These are phyloP conservation scores for Sciurus vulgaris DNA, from an alignment of 2,797 vertebrate genomes.

Conservation along the genomic window DNA sequence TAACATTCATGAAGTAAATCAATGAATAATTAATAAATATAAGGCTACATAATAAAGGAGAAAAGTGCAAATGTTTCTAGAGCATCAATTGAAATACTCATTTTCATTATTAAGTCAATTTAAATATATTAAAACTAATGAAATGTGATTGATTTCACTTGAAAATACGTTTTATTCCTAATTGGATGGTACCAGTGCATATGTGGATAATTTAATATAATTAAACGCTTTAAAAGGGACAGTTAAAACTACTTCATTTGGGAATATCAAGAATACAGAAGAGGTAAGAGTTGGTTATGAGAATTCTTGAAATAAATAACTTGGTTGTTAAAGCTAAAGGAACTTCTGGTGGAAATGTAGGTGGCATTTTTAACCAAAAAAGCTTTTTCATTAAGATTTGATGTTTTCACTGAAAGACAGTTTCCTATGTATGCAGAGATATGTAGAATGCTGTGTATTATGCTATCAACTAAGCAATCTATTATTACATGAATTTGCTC, in stretches of 20 bases:
- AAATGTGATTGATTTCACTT: not conserved
- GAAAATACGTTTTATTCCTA: not conserved
- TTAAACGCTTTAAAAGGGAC: not conserved
- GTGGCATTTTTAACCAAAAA: not conserved
- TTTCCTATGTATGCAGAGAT: not conserved
- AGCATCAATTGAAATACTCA: not conserved
- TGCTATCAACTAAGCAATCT: not conserved
- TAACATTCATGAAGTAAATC: not conserved
- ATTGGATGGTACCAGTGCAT: not conserved
- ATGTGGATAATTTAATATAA: not conserved
- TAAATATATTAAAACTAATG: not conserved
- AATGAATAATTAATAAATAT: not conserved
- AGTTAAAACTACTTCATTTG: not conserved
- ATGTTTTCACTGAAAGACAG: slow-evolving; percentile 58
- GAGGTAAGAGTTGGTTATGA: not conserved
- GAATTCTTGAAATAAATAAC: not conserved
- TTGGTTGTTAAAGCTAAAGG: not conserved
- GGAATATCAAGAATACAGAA: slow-evolving; percentile 1
- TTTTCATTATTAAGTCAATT: not conserved
- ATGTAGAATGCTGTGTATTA: not conserved
- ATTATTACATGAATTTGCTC: not conserved
- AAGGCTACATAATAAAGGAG: not conserved
- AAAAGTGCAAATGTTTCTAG: not conserved
- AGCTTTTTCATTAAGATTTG: not conserved
- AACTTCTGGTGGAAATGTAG: slow-evolving; percentile 37